Conservation (phyloP, 1,140 invertebrate genomes). For the Macrostomum lignano region DNA sequence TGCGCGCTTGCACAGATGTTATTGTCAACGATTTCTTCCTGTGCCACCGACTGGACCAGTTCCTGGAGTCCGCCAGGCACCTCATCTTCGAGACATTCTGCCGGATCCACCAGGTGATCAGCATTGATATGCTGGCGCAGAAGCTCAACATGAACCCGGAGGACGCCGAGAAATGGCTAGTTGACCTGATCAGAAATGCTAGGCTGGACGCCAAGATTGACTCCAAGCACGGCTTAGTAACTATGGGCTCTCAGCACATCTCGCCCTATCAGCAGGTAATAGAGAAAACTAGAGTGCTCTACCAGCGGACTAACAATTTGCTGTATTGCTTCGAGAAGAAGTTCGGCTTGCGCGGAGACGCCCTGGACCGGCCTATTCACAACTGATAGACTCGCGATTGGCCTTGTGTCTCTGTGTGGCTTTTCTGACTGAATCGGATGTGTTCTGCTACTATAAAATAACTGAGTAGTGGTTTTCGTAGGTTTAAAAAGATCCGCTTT, state of each 20-base stretch:
- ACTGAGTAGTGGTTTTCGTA: too few species aligned
- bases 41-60: conserved; percentile 72
- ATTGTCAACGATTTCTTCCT: conserved; percentile 89
- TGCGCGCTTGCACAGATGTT: conserved; percentile 69
- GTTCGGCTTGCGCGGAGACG: too few species aligned
- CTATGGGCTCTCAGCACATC: conserved; percentile 86
- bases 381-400: too few species aligned
- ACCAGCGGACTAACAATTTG: too few species aligned
- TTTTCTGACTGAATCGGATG: too few species aligned
- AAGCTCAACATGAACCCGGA: conserved; percentile 89
- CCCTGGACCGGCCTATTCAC: too few species aligned
- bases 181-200: conserved; percentile 85
- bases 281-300: conserved; percentile 91
- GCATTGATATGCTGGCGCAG: conserved; percentile 69
- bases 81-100: conserved; percentile 99
- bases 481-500: too few species aligned
- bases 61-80: conserved; percentile 90
- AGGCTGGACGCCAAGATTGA: conserved; percentile 94
- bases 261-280: conserved; percentile 94
- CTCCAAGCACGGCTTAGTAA: conserved; percentile 76
- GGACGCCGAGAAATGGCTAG: conserved; percentile 97
- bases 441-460: too few species aligned
- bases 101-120: conserved; percentile 89
- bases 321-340: too few species aligned
- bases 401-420: too few species aligned